Conservation (phyloP, 92 coral and sea anemone genomes). For the Paramuricea clavata region DNA sequence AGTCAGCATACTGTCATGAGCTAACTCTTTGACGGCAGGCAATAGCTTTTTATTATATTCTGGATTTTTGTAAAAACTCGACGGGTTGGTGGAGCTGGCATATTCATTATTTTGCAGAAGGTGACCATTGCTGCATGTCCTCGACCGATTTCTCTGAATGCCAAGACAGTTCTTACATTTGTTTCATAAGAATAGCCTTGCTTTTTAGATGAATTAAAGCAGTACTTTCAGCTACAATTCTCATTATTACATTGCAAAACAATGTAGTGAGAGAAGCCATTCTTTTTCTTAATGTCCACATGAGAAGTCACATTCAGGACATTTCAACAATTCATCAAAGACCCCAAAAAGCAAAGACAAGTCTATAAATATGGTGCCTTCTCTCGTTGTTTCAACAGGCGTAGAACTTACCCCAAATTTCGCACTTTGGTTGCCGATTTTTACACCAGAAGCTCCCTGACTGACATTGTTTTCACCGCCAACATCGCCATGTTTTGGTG, state of each 20-base stretch:
- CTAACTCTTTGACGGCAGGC: not conserved
- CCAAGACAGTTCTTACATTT: not conserved
- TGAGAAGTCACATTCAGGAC: not conserved
- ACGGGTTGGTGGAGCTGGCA: conserved; percentile 6
- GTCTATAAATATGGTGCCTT: not conserved
- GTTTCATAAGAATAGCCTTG: not conserved
- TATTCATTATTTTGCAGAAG: not conserved
- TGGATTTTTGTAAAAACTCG: not conserved
- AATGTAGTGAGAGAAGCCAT: not conserved
- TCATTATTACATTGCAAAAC: not conserved
- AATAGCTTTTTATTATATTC: not conserved
- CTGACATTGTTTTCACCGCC: not conserved
- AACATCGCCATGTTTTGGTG: not conserved
- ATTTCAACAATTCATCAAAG: not conserved
- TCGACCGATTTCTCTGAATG: not conserved
- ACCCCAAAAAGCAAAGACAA: not conserved
- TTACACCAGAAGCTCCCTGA: not conserved
- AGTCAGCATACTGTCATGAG: conserved; percentile 1
- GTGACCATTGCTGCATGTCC: not conserved
- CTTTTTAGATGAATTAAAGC: not conserved
- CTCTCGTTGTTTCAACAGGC: not conserved
- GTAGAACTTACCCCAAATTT: not conserved
- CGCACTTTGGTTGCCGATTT: not conserved
- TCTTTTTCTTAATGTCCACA: not conserved
- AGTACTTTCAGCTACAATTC: not conserved